Evolutionary conservation across 2,797 vertebrate species (phyloP).

Genomic region (Pampus argenteus): DNA sequence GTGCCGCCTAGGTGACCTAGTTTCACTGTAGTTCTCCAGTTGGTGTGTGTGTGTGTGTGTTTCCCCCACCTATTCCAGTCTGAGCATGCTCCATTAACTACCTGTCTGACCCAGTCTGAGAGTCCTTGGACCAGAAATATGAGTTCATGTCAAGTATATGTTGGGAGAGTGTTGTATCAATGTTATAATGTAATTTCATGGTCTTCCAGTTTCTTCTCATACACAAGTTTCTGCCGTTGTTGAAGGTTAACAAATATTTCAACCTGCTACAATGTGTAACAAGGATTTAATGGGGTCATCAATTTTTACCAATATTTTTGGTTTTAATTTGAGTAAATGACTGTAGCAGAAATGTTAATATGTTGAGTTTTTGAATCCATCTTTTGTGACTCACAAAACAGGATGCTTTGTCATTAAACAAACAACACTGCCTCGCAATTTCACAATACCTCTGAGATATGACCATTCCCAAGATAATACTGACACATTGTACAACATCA

Average conservation of each 20-base stretch:
- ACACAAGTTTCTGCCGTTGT: constrained; percentile 7
- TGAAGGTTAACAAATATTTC: constrained; percentile 11
- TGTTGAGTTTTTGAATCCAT: constrained; percentile 5
- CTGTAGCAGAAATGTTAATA: neutral
- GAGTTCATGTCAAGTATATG: constrained; percentile 51
- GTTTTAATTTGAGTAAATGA: neutral
- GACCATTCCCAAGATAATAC: neutral
- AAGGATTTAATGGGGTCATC: constrained; percentile 10
- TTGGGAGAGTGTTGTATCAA: constrained; percentile 21
- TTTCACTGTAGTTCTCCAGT: constrained; percentile 72
- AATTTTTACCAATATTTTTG: constrained; percentile 3
- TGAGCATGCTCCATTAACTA: constrained; percentile 73
- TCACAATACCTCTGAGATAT: constrained; percentile 1
- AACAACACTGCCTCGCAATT: neutral
- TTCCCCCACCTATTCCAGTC: constrained; percentile 47
- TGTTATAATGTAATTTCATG: constrained; percentile 32
- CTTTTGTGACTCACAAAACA: constrained; percentile 6
- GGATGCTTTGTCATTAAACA: constrained; percentile 10
- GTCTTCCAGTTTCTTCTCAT: constrained; percentile 18
- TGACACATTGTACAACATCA: neutral
- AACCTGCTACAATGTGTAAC: neutral
- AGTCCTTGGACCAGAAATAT: constrained; percentile 74
- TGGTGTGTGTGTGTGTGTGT: constrained; percentile 41
- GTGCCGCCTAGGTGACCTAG: constrained; percentile 79
- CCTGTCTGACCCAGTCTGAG: constrained; percentile 78